These are phyloP conservation scores for Xanthorhoe spadicearia DNA, from an alignment of 2,888 invertebrate genomes.

Conservation along the genomic window DNA sequence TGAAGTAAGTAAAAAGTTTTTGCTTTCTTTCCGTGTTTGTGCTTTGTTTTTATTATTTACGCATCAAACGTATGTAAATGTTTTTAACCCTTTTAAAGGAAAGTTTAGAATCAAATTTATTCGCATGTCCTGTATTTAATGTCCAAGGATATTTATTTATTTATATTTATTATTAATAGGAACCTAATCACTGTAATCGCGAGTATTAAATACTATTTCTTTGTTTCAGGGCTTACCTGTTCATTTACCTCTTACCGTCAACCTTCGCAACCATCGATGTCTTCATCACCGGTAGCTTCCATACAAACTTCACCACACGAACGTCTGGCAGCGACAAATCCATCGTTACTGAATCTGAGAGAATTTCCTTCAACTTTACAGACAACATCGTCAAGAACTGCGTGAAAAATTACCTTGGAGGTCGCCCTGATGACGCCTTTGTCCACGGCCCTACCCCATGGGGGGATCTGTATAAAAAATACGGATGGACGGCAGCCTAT, in stretches of 20 bases:
- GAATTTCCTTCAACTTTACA: slow-evolving; percentile 23
- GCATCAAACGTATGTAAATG: too few species aligned
- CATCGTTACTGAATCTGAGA: slow-evolving; percentile 24
- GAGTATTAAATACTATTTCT: too few species aligned
- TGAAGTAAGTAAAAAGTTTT: slow-evolving; percentile 3
- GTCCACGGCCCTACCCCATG: slow-evolving; percentile 48
- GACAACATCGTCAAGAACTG: slow-evolving; percentile 28
- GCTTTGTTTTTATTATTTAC: too few species aligned
- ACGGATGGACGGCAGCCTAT: slow-evolving; percentile 41
- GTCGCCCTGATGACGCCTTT: slow-evolving; percentile 25
- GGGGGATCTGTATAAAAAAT: slow-evolving; percentile 45
- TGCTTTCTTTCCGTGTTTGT: background rate
- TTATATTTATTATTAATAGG: too few species aligned
- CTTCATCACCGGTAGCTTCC: slow-evolving; percentile 17
- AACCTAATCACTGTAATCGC: too few species aligned
- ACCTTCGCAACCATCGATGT: slow-evolving; percentile 16
- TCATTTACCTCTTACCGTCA: slow-evolving; percentile 13
- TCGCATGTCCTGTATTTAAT: too few species aligned
- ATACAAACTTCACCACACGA: slow-evolving; percentile 20
- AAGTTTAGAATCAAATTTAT: too few species aligned
- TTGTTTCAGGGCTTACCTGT: slow-evolving; percentile 25
- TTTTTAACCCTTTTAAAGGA: too few species aligned
- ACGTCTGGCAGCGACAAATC: slow-evolving; percentile 23
- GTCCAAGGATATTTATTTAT: too few species aligned
- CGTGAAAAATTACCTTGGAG: slow-evolving; percentile 28